Evolutionary conservation across 2,888 invertebrate genomes (phyloP).

Genomic region (Camptogramma bilineatum): DNA sequence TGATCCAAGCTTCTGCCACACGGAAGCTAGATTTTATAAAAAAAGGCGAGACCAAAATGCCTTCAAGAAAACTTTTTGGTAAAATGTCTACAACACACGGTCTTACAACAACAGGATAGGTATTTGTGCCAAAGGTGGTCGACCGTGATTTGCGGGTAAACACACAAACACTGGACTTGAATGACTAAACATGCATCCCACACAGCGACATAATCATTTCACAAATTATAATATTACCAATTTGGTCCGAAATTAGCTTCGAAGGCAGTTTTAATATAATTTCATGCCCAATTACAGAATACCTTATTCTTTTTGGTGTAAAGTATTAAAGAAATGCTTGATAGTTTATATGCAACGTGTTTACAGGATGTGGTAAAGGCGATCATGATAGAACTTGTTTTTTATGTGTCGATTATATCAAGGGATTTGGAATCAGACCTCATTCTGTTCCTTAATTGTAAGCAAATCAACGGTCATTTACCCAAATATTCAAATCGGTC

Average conservation of each 20-base stretch:
- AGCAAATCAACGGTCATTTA: no score
- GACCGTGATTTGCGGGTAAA: slow-evolving; percentile 1
- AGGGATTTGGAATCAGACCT: no score
- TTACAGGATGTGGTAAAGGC: no score
- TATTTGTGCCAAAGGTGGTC: not conserved
- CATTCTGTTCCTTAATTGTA: no score
- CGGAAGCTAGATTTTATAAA: no score
- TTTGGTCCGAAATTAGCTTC: not conserved
- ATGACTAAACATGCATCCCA: not conserved
- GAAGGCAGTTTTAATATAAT: not conserved
- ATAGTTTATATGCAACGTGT: no score
- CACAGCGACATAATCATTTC: not conserved
- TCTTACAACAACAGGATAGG: slow-evolving; percentile 5
- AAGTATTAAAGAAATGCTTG: no score
- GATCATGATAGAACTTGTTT: no score
- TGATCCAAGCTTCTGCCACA: no score
- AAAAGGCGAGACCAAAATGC: no score
- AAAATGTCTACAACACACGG: not conserved
- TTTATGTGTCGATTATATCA: no score
- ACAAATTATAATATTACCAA: not conserved
- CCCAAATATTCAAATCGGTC: no score
- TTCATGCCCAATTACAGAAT: not conserved
- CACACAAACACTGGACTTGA: not conserved
- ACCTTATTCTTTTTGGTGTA: not conserved
- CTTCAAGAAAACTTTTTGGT: not conserved